Percentiles rank a stretch among this genome's conserved stretches.
These are phyloP conservation scores for Thryonomys swinderianus DNA, from an alignment of 2,113 vertebrate species.

Conservation along the genomic window DNA sequence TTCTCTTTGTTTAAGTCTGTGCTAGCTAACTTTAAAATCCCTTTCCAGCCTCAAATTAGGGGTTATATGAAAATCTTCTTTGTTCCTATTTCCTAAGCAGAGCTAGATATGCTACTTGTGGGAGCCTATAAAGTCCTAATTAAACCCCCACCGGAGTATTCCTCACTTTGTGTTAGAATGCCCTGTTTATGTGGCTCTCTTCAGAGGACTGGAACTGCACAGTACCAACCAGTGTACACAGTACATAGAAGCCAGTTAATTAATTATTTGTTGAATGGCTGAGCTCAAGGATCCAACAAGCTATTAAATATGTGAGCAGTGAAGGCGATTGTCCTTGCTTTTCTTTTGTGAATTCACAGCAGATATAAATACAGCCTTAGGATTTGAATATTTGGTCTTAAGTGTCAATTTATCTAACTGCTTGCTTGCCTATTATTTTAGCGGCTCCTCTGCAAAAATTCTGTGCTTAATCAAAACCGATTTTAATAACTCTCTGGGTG, in stretches of 20 bases:
- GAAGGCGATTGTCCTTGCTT: background rate
- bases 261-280: background rate
- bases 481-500: slow-evolving; percentile 6
- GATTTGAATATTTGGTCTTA: slow-evolving; percentile 47
- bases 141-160: background rate
- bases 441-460: slow-evolving; percentile 57
- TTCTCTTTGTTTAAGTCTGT: background rate
- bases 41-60: slow-evolving; percentile 11
- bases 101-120: background rate
- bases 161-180: background rate
- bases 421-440: slow-evolving; percentile 51
- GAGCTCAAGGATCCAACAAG: background rate
- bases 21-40: background rate
- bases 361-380: background rate
- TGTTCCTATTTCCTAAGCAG: background rate
- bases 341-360: background rate
- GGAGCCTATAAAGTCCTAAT: background rate
- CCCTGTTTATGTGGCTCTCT: background rate
- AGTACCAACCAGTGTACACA: background rate
- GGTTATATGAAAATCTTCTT: background rate
- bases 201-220: background rate
- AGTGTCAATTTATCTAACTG: slow-evolving; percentile 33
- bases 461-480: slow-evolving; percentile 54
- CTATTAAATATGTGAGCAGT: background rate
- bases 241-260: background rate